Conservation (phyloP, 2,797 vertebrate species). For the Anisognathus igniventris region DNA sequence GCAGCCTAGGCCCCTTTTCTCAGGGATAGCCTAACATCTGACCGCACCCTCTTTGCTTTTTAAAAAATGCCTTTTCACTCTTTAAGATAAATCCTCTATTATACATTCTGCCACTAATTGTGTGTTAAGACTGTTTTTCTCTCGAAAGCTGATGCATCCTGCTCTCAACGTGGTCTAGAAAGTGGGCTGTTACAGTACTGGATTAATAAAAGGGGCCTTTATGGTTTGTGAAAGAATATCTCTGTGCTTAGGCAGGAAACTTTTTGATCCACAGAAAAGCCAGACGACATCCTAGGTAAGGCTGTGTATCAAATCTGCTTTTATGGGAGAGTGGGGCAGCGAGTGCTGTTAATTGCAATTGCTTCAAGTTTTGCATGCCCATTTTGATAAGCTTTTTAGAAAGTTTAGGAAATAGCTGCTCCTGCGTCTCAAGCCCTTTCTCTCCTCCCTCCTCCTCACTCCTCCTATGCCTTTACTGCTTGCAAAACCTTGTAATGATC, state of each 20-base stretch:
- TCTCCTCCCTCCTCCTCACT: conserved; percentile 45
- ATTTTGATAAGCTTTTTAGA: conserved; percentile 47
- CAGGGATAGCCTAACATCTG: conserved; percentile 79
- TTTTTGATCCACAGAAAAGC: conserved; percentile 78
- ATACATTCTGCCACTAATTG: conserved; percentile 75
- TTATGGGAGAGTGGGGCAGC: conserved; percentile 37
- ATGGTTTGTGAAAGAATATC: conserved; percentile 79
- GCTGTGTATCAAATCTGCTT: conserved; percentile 65
- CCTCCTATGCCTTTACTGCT: conserved; percentile 48
- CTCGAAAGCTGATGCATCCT: conserved; percentile 70
- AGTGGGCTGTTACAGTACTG: conserved; percentile 71
- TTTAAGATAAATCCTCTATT: conserved; percentile 76
- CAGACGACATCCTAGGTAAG: conserved; percentile 82
- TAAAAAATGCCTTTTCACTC: conserved; percentile 65
- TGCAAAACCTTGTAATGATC: conserved; percentile 7
- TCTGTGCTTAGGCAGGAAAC: conserved; percentile 79
- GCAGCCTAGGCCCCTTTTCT: conserved; percentile 75
- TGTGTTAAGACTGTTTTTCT: conserved; percentile 73
- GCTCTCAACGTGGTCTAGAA: conserved; percentile 67
- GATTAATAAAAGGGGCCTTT: conserved; percentile 78
- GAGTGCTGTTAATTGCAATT: conserved; percentile 37
- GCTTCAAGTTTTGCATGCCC: conserved; percentile 53
- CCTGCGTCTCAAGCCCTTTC: conserved; percentile 26
- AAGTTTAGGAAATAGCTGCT: conserved; percentile 64
- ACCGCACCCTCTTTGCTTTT: conserved; percentile 78